These are phyloP conservation scores for Epinotia ramella DNA, from an alignment of 2,888 invertebrate species.

Conservation along the genomic window DNA sequence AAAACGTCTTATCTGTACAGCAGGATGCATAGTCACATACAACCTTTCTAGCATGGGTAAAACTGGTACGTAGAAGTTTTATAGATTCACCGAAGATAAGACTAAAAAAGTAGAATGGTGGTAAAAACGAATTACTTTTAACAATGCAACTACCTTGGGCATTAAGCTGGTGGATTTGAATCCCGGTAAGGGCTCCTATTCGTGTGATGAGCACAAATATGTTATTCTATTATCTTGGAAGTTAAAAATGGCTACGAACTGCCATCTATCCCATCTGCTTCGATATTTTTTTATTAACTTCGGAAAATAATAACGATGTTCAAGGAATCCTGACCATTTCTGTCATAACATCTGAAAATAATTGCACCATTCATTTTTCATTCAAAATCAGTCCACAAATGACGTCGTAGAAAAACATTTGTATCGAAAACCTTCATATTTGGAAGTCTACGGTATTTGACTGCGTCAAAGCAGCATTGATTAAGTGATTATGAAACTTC, in stretches of 20 bases:
- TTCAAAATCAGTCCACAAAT: too few species aligned
- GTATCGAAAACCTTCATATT: too few species aligned
- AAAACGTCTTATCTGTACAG: slow-evolving; percentile 4
- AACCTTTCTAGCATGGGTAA: not conserved
- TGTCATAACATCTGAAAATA: too few species aligned
- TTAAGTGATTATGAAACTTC: too few species aligned
- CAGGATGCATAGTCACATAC: not conserved
- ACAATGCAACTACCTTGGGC: not conserved
- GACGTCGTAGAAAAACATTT: too few species aligned
- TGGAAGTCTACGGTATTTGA: too few species aligned
- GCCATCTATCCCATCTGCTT: too few species aligned
- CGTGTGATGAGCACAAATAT: not conserved
- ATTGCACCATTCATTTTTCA: too few species aligned
- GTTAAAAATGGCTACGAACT: not conserved
- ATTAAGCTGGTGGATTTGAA: not conserved
- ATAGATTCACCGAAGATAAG: slow-evolving; percentile 22
- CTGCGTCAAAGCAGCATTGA: too few species aligned
- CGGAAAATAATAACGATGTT: too few species aligned
- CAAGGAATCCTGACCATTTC: too few species aligned
- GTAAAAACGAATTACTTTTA: slow-evolving; percentile 6
- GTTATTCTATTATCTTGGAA: not conserved
- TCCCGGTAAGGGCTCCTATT: not conserved
- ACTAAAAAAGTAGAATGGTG: not conserved
- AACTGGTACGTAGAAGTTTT: slow-evolving; percentile 14
- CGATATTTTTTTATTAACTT: too few species aligned